Percentiles rank a stretch among this genome's conserved stretches.
phyloP scores from a whole-genome alignment of 2,113 vertebrate genomes.

The Ovis canadensis region DNA sequence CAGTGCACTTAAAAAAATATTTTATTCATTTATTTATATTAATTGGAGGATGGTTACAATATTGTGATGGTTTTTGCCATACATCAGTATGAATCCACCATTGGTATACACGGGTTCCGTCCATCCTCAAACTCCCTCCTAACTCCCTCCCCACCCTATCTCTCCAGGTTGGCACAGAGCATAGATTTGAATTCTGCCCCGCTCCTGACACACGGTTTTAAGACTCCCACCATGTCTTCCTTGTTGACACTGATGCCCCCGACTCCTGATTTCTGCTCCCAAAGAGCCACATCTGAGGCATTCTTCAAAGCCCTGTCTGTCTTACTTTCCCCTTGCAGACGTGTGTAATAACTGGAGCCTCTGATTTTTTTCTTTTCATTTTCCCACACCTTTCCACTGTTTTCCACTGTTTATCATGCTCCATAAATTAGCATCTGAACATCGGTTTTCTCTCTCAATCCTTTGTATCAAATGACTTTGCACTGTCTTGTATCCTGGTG shows the following conservation, averaged over 20 bases:
- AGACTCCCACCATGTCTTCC: not conserved
- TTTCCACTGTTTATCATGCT: not conserved
- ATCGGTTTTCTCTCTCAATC: not conserved
- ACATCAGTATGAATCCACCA: not conserved
- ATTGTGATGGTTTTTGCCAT: not conserved
- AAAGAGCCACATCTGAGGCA: no score
- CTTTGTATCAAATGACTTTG: not conserved
- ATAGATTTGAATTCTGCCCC: not conserved
- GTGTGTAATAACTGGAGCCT: not conserved
- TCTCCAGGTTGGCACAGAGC: not conserved
- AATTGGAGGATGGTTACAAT: not conserved
- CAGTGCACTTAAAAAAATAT: not conserved
- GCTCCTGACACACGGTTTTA: not conserved
- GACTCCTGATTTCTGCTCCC: not conserved
- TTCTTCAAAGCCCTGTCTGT: not conserved
- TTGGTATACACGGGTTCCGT: not conserved
- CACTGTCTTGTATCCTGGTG: not conserved
- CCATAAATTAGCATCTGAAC: not conserved
- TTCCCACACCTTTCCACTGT: not conserved
- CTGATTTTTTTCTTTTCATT: not conserved
- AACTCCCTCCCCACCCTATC: not conserved
- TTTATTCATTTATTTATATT: not conserved
- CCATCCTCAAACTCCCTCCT: not conserved
- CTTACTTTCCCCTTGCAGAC: not conserved
- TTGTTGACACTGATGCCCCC: not conserved